Base-by-base conservation (phyloP, 1,140 invertebrate species). In the Drosophila dunni region DNA sequence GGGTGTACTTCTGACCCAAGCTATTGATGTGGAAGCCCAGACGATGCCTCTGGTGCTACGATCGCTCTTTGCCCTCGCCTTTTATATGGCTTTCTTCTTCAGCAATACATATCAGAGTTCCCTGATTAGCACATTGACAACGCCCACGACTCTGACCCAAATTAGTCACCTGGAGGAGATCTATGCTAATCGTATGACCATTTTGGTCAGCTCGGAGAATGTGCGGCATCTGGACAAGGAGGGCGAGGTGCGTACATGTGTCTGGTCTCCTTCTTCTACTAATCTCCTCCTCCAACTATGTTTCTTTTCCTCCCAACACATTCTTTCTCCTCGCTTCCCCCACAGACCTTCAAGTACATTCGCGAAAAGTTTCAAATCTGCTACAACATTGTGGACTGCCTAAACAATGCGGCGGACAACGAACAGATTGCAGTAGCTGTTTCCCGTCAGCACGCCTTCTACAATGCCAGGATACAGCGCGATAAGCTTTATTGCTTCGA, bases 71-170 rank as follows among this genome's bases (percentile, higher is more conserved):
- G 54, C 42, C 0, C 50, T 70, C 1, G 69, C 79, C 17, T 92
- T 92, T 20, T 29, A 81, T 0, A 76, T 88, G 76, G 80, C 64
- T 7, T 74, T 91, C 34, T 86, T 92, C 56, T 91, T 92, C 2
- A 88, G 82, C 57, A 92, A 92, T 42, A 79, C 78, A 0, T 92
- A 92, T 57, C 91, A 92, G 64, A 90, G 88, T 50, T 90, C 91
- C 54, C n/a, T 92, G 2, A 86, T 92, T 0, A 92, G 91, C 65
- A 91, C 85, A 13, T 70, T 92, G 24, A 92, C 91, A 15, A 91
- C 80, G 9, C 91, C 91, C 0, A 78, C 75, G 0, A 80, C 56
- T 7, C 34, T 48, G n/a, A 63, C 17, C 54, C 82, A 24, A 42
- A 88, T 76, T 73, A 92, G 64, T 45, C 78, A 80, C 29, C 53